These are phyloP conservation scores for Pantala flavescens DNA, from an alignment of 1,140 invertebrate genomes.

Conservation along the genomic window DNA sequence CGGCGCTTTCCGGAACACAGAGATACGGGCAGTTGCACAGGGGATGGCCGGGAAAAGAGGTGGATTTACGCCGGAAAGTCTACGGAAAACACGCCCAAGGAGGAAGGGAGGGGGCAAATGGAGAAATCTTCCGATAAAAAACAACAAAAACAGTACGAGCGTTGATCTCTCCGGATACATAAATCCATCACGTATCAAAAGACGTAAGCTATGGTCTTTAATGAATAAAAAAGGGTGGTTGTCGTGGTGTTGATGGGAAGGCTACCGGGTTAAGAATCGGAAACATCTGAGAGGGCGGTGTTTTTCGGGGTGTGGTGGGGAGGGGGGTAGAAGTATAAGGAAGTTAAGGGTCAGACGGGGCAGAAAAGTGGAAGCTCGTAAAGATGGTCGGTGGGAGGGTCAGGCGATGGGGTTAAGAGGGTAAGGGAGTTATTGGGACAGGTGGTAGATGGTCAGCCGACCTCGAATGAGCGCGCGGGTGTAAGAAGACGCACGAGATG, in stretches of 20 bases:
- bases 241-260: no score
- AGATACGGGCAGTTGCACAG: slow-evolving; percentile 7
- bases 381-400: background rate
- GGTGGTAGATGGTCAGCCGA: background rate
- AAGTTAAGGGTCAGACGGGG: background rate
- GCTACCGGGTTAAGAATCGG: background rate
- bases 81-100: background rate
- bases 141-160: no score
- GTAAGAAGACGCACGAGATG: background rate
- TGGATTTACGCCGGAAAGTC: background rate
- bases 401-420: background rate
- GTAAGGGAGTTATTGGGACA: background rate
- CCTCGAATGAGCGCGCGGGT: background rate
- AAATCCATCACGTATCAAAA: no score
- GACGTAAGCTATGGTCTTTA: no score
- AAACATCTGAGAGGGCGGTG: no score
- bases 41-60: background rate
- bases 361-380: background rate
- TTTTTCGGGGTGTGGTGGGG: background rate
- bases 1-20: slow-evolving; percentile 1
- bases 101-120: background rate
- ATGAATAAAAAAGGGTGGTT: no score
- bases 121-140: no score
- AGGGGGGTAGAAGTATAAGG: background rate
- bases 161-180: no score